Evolutionary conservation across 1,140 invertebrate genomes (phyloP).

Genomic region (Orchestia grillus): DNA sequence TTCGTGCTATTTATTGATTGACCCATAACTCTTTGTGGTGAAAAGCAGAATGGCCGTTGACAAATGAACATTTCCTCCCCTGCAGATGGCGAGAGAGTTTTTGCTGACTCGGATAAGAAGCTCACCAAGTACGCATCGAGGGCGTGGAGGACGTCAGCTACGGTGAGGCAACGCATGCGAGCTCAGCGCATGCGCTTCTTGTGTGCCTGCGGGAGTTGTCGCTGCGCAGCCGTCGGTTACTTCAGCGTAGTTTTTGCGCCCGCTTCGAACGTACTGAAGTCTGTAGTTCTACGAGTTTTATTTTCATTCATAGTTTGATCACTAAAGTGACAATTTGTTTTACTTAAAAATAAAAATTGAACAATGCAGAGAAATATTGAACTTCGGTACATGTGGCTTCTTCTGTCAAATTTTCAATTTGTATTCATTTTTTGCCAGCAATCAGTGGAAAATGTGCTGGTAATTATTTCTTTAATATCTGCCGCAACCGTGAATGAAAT

Average conservation of each 20-base stretch:
- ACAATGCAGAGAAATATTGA: neutral
- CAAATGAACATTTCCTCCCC: neutral
- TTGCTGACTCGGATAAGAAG: conserved; percentile 62
- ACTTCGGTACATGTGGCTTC: neutral
- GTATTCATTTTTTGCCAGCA: too few species aligned
- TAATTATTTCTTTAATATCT: neutral
- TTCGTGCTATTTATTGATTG: neutral
- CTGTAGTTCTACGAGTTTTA: neutral
- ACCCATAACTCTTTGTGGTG: neutral
- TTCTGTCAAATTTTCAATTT: too few species aligned
- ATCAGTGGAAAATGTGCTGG: neutral
- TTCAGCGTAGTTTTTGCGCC: neutral
- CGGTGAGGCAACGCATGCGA: conserved; percentile 47
- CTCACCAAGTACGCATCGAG: conserved; percentile 65
- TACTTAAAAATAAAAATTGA: neutral
- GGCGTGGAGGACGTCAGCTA: conserved; percentile 62
- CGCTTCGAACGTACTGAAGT: neutral
- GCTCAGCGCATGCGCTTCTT: neutral
- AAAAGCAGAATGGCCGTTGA: neutral
- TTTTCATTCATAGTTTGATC: neutral
- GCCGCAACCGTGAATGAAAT: neutral
- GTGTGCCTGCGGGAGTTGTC: neutral
- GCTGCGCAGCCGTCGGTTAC: neutral
- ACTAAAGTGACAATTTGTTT: neutral
- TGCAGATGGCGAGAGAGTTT: conserved; percentile 64